phyloP scores from a whole-genome alignment of 2,113 vertebrate genomes.

The Dromiciops gliroides region DNA sequence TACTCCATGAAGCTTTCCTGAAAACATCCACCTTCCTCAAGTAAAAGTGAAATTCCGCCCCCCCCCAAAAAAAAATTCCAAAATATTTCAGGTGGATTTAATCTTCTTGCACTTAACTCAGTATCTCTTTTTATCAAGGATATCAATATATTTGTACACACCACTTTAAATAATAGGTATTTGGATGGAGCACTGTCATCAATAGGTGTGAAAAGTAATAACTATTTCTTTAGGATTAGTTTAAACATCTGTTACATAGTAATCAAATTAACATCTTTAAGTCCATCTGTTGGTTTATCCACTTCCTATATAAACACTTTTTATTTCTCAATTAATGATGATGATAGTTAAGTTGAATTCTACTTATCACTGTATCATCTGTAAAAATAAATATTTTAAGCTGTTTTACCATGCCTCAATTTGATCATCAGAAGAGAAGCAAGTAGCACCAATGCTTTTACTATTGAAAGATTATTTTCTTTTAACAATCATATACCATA shows the following conservation, averaged over 20 bases:
- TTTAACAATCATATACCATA: background rate
- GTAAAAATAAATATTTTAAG: background rate
- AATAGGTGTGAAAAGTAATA: background rate
- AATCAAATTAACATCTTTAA: background rate
- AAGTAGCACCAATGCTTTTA: background rate
- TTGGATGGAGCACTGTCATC: background rate
- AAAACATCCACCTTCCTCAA: background rate
- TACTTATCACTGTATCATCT: background rate
- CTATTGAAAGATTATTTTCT: background rate
- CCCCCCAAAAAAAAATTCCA: background rate
- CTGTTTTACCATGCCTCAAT: background rate
- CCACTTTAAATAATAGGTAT: background rate
- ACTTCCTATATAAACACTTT: background rate
- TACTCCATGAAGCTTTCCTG: background rate
- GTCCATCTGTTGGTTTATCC: background rate
- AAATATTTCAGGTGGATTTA: background rate
- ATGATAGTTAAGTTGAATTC: background rate
- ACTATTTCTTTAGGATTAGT: background rate
- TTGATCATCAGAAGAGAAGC: background rate
- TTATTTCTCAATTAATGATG: background rate
- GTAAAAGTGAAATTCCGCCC: background rate
- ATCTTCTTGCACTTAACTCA: background rate
- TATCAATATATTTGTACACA: background rate
- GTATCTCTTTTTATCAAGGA: background rate
- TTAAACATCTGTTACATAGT: background rate